Base-by-base conservation (phyloP, 2,797 vertebrate genomes). In the Cirrhinus molitorella region DNA sequence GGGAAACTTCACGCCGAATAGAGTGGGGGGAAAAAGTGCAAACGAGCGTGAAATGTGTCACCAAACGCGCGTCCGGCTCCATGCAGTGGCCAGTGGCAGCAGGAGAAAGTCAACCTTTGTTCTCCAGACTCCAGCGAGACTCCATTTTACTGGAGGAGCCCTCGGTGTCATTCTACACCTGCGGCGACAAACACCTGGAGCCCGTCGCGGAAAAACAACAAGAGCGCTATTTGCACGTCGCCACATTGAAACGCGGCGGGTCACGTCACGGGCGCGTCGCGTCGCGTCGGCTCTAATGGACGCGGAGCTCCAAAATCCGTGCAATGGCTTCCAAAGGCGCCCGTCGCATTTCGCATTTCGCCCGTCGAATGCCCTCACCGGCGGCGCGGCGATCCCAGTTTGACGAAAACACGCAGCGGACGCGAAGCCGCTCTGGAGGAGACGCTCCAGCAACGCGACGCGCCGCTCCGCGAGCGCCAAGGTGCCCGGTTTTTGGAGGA, bases 141-240 rank as follows among this genome's bases (percentile, higher is more conserved):
- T 97, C 97, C 97, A 99, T 99, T 98, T 99, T 99, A n/a, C 97
- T 96, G 96, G 95, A 96, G 96, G 95, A 98, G 96, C 94, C 92
- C 93, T 91, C 92, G 92, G 92, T 96, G 95, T 97, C 95, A 97
- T 95, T 97, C 97, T 97, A 98, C 96, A 96, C 96, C 97, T 94
- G 81, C 81, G 63, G 45, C n/a, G 45, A 43, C 88, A 91, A 91
- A 92, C 87, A 92, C 90, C 91, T 93, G 92, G 93, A 92, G 92
- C 91, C 89, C 88, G 83, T 37, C 59, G 55, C 83, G 65, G 31
- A 13, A 45, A n/a, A 47, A 57, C 73, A 31, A 16, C 67, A 31
- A 10, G n/a, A 31, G 51, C 61, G 9, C 28, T 59, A 65, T 63
- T 78, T 45, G 14, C 59, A 9, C 12, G 40, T 17, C 73, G 63